phyloP scores from a whole-genome alignment of 2,888 invertebrate species.

The Chrysolina oricalcia region DNA sequence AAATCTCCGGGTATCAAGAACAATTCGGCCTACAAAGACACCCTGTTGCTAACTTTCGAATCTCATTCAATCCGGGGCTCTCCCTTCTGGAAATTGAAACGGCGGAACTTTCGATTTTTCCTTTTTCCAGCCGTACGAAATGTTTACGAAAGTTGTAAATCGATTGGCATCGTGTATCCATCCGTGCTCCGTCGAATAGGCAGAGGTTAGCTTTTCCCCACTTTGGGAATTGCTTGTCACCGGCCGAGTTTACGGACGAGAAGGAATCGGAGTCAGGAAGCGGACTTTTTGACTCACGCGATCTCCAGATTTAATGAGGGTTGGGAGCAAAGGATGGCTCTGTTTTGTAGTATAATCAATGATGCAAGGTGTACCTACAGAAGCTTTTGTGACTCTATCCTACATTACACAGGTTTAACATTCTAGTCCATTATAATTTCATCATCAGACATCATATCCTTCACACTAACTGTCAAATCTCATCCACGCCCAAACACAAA shows the following conservation, averaged over 20 bases:
- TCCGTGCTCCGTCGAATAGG: conserved; percentile 30
- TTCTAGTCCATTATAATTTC: no score
- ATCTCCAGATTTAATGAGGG: conserved; percentile 32
- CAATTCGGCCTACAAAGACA: conserved; percentile 23
- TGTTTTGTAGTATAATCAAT: no score
- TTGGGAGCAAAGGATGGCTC: neutral
- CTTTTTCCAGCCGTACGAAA: conserved; percentile 33
- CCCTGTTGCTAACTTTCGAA: conserved; percentile 33
- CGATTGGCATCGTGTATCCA: conserved; percentile 35
- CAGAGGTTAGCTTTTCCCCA: conserved; percentile 37
- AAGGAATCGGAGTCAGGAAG: conserved; percentile 21
- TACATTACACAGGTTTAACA: no score
- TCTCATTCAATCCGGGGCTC: conserved; percentile 24
- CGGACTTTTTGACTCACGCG: conserved; percentile 34
- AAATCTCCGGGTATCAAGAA: conserved; percentile 23
- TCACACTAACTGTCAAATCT: no score
- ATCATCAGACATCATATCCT: no score
- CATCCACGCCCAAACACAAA: no score
- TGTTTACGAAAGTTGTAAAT: conserved; percentile 43
- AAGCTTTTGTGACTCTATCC: no score
- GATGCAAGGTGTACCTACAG: no score
- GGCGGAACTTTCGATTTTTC: conserved; percentile 35
- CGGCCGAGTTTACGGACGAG: conserved; percentile 27
- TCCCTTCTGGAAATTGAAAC: conserved; percentile 35
- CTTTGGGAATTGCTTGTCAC: conserved; percentile 39